A percentile compares a stretch with the other conserved stretches of the same genome.
Evolutionary conservation across 2,797 vertebrate species (phyloP).

Genomic region (Pangasius mekongensis): DNA sequence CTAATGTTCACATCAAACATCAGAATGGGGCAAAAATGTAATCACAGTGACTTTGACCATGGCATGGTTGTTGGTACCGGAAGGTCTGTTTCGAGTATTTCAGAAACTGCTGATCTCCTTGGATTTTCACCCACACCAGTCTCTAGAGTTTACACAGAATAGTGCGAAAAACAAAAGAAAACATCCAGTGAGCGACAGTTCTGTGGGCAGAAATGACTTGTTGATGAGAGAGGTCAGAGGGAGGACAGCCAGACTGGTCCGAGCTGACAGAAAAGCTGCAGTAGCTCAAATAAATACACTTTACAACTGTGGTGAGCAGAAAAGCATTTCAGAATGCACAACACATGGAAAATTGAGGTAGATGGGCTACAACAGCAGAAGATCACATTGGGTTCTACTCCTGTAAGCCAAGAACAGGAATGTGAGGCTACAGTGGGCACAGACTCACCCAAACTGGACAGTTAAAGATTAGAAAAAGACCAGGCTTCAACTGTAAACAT

Average conservation of each 20-base stretch:
- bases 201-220: neutral
- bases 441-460: no score
- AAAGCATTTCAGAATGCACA: neutral
- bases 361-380: neutral
- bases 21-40: neutral
- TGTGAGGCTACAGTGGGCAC: no score
- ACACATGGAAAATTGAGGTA: neutral
- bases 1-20: neutral
- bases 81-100: neutral
- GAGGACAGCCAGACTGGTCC: neutral
- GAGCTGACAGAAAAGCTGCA: neutral
- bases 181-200: neutral
- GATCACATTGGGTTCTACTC: no score
- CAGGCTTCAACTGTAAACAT: neutral
- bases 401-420: no score
- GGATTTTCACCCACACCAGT: neutral
- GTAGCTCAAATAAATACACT: neutral
- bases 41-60: neutral
- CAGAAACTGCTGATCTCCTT: neutral
- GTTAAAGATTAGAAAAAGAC: no score
- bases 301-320: neutral
- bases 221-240: neutral
- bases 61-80: neutral
- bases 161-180: neutral
- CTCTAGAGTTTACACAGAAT: neutral